Conservation (phyloP, 2,113 vertebrate genomes). For the Phyllostomus discolor region DNA sequence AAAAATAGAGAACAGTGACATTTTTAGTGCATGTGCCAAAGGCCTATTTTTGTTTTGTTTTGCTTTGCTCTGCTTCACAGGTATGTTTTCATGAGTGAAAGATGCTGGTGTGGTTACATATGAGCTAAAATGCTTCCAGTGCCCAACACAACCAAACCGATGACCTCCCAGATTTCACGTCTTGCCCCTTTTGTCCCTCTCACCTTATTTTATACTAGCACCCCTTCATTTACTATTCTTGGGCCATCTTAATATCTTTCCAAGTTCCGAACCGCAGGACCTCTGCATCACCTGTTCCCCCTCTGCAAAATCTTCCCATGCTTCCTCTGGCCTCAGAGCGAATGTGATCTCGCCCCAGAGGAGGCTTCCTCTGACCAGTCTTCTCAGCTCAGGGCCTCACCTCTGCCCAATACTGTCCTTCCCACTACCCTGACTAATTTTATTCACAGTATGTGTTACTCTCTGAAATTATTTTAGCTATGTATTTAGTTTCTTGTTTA, state of each 20-base stretch:
- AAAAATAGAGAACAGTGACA: not conserved
- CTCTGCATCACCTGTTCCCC: not conserved
- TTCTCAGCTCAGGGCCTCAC: not conserved
- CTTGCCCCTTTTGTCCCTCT: not conserved
- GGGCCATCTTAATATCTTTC: not conserved
- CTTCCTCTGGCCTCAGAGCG: not conserved
- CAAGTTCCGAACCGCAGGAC: not conserved
- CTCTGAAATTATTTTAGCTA: not conserved
- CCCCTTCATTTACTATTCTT: not conserved
- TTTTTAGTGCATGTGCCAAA: not conserved
- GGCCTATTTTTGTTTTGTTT: not conserved
- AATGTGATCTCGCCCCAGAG: not conserved
- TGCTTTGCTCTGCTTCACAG: not conserved
- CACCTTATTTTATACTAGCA: not conserved
- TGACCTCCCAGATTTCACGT: not conserved
- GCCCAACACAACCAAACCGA: not conserved
- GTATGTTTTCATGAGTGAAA: not conserved
- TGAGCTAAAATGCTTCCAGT: not conserved
- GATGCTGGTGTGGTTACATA: not conserved
- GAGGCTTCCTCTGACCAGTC: not conserved
- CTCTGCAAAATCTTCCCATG: not conserved
- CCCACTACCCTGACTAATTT: not conserved
- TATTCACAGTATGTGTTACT: not conserved
- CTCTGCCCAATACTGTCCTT: not conserved
- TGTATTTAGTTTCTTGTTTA: not conserved